A percentile compares a stretch with the other conserved stretches of the same genome.
phyloP scores from a whole-genome alignment of 2,888 invertebrate species.

The Chrysolina americana region DNA sequence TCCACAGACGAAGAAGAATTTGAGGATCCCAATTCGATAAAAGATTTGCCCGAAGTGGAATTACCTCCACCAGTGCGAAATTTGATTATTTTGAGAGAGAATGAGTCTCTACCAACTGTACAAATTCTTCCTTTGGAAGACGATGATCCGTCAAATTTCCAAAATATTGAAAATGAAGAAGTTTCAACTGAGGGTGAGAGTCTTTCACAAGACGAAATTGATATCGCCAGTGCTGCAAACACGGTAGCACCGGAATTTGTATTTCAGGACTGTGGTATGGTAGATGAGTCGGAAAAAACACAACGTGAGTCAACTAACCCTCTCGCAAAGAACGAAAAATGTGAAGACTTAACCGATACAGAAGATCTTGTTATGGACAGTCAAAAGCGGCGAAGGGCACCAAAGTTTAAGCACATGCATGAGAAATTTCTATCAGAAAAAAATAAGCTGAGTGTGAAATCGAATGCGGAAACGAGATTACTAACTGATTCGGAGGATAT shows the following conservation, averaged over 20 bases:
- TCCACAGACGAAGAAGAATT: conserved; percentile 57
- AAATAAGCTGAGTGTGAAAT: conserved; percentile 44
- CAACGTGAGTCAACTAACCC: not conserved
- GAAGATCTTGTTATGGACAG: conserved; percentile 56
- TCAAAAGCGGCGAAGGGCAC: conserved; percentile 48
- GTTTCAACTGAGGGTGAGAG: conserved; percentile 63
- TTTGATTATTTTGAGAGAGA: conserved; percentile 64
- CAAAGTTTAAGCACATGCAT: conserved; percentile 56
- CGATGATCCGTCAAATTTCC: conserved; percentile 53
- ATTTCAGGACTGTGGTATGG: conserved; percentile 56
- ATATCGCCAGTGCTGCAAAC: conserved; percentile 51
- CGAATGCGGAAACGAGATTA: conserved; percentile 38
- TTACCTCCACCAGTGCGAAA: conserved; percentile 70
- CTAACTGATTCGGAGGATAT: conserved; percentile 67
- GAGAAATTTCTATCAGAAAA: conserved; percentile 45
- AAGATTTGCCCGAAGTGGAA: conserved; percentile 52
- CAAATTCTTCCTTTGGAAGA: conserved; percentile 68
- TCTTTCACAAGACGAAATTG: conserved; percentile 64
- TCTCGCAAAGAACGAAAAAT: conserved; percentile 23
- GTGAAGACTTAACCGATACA: conserved; percentile 43
- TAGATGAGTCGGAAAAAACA: conserved; percentile 52
- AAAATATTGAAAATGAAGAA: conserved; percentile 40
- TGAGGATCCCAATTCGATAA: conserved; percentile 49
- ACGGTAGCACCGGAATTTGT: conserved; percentile 52
- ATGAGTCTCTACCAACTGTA: conserved; percentile 64